A percentile compares a stretch with the other conserved stretches of the same genome.
phyloP scores from a whole-genome alignment of 2,888 invertebrate genomes.

The Lasioglossum leucozonium region DNA sequence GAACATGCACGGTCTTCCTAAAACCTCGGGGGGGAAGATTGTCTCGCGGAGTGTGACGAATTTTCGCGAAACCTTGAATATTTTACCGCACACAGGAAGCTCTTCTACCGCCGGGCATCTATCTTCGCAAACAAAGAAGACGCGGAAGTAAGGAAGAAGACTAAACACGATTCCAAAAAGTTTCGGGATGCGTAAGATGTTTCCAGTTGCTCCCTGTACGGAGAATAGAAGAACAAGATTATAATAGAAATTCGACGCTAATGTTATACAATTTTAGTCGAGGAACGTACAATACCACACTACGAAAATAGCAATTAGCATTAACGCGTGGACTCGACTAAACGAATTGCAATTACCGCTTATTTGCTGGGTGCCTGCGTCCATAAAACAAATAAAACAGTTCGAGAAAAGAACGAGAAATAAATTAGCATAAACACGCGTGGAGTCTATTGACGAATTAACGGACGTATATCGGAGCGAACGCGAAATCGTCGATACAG shows the following conservation, averaged over 20 bases:
- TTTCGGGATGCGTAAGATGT: neutral
- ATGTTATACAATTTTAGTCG: neutral
- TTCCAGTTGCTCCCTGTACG: neutral
- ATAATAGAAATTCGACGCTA: neutral
- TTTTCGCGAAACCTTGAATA: conserved; percentile 3
- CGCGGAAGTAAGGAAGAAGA: neutral
- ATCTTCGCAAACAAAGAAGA: neutral
- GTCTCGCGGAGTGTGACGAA: conserved; percentile 3
- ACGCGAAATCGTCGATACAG: neutral
- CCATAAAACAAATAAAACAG: neutral
- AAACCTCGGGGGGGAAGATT: conserved; percentile 6
- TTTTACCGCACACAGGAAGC: neutral
- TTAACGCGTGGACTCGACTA: neutral
- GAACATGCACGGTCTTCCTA: neutral
- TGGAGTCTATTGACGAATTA: neutral
- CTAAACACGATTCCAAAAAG: neutral
- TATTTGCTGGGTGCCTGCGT: too few relatives aligned
- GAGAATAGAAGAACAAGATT: neutral
- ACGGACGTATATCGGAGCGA: neutral
- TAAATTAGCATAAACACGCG: neutral
- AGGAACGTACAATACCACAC: neutral
- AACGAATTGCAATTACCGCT: too few relatives aligned
- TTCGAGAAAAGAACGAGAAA: neutral
- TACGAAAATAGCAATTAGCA: neutral
- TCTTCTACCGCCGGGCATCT: neutral